Conservation (phyloP, 1,140 invertebrate species). For the Battus philenor region DNA sequence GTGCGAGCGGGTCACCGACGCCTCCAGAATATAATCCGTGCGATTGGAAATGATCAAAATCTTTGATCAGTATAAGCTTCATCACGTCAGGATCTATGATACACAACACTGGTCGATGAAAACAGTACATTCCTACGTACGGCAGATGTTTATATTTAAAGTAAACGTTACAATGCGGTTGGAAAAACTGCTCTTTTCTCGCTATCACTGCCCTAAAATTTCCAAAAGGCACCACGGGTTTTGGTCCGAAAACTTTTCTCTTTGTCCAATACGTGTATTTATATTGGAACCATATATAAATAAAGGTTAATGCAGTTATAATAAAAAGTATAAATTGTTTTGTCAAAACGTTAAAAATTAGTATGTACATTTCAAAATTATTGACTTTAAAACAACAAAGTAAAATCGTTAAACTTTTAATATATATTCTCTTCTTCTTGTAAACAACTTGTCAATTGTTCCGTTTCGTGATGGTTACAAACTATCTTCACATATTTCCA, state of each 20-base stretch:
- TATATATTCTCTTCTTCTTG: no score
- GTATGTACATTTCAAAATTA: conserved; percentile 20
- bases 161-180: conserved; percentile 57
- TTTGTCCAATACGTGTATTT: conserved; percentile 64
- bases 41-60: conserved; percentile 78
- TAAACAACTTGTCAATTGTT: no score
- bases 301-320: conserved; percentile 23
- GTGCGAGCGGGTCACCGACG: conserved; percentile 71
- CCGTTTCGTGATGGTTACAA: no score
- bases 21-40: conserved; percentile 75
- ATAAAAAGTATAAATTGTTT: conserved; percentile 25
- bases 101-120: conserved; percentile 59
- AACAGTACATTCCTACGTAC: conserved; percentile 65
- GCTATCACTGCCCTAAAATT: conserved; percentile 63
- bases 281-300: conserved; percentile 59
- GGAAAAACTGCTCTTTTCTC: conserved; percentile 55
- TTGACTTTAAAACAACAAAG: no score
- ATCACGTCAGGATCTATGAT: conserved; percentile 75
- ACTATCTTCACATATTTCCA: no score
- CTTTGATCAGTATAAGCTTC: conserved; percentile 77
- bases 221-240: conserved; percentile 67
- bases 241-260: conserved; percentile 50
- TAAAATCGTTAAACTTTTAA: no score
- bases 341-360: conserved; percentile 24
- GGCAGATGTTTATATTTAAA: conserved; percentile 53